Evolutionary conservation across 1,140 invertebrate species (phyloP), one percentile per base, ranked within the genome.

Genomic region (Temnothorax nylanderi): DNA sequence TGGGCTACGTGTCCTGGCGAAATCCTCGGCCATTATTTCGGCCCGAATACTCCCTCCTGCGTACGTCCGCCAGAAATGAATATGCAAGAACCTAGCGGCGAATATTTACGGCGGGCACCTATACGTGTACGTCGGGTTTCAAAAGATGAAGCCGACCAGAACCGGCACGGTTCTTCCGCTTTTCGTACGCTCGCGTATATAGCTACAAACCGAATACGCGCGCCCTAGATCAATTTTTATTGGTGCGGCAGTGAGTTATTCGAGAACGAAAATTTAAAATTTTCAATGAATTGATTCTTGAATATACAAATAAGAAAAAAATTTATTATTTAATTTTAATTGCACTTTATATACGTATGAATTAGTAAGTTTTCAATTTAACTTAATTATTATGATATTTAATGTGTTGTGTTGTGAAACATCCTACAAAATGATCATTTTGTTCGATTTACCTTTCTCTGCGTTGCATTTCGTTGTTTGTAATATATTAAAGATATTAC

Each of bases 1-100:
- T 60, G 60, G 88, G 26, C 80, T 72, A 80, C 89, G 87, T 88
- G 87, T 91, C 87, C 67, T 75, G 75, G 75, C 80, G 60, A 87
- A 90, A 89, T 88, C 87, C 89, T 76, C 64, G 80, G 85, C 87
- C 80, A 91, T 91, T 91, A 91, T 91, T 91, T 90, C 84, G 89
- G 41, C 26, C 86, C 18, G 67, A 21, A 41, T 47, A 44, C 21
- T 74, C 21, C 65, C 56, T 84, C 65, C 56, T 84, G 78, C 69
- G 72, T 88, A 88, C 69, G 82, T 82, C 67, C 89, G 84, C 89
- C 34, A 86, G 87, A 87, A 90, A 90, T 91, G 90, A 91, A 91
- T 91, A 90, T 91, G 90, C 90, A 91, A 87, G 90, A 91, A 88
- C 72, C 72, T 76, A 76, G 37, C 51, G 75, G 89, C 62, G 90